Evolutionary conservation across 2,797 vertebrate species (phyloP).

Genomic region (Typhlichthys eigenmanni): DNA sequence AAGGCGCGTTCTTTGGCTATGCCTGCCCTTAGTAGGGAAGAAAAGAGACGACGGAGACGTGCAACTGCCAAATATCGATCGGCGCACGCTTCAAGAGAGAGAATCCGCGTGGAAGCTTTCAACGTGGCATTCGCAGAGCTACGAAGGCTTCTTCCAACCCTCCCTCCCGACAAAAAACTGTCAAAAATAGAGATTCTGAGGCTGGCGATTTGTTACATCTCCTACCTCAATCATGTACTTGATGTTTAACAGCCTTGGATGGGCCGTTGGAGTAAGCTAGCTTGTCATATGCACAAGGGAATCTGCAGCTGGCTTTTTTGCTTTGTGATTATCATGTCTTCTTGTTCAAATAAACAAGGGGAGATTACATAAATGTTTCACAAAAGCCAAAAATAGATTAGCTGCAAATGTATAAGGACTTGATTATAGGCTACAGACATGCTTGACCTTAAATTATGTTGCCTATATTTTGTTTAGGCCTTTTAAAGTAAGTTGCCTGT

Average conservation of each 20-base stretch:
- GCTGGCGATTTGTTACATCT: slow-evolving; percentile 87
- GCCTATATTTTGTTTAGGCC: no score
- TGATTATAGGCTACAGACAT: no score
- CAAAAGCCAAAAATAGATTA: no score
- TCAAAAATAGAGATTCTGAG: slow-evolving; percentile 88
- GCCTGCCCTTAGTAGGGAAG: slow-evolving; percentile 80
- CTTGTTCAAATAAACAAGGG: no score
- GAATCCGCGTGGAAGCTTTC: slow-evolving; percentile 85
- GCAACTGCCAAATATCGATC: slow-evolving; percentile 83
- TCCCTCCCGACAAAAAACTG: slow-evolving; percentile 86
- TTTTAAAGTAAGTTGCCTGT: no score
- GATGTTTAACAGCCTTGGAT: slow-evolving; percentile 66
- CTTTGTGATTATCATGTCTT: no score
- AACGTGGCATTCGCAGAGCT: slow-evolving; percentile 85
- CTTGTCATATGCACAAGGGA: background rate
- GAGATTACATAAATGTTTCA: no score
- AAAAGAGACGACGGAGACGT: slow-evolving; percentile 80
- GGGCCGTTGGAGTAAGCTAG: background rate
- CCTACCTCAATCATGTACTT: slow-evolving; percentile 85
- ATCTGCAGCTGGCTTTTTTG: no score
- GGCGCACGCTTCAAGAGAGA: slow-evolving; percentile 84
- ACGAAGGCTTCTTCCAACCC: slow-evolving; percentile 82
- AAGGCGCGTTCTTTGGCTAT: slow-evolving; percentile 64
- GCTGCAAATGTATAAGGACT: no score
- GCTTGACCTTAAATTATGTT: no score